Evolutionary conservation across 1,140 invertebrate species (phyloP), one percentile per base, ranked within the genome.

Genomic region (Apis mellifera): DNA sequence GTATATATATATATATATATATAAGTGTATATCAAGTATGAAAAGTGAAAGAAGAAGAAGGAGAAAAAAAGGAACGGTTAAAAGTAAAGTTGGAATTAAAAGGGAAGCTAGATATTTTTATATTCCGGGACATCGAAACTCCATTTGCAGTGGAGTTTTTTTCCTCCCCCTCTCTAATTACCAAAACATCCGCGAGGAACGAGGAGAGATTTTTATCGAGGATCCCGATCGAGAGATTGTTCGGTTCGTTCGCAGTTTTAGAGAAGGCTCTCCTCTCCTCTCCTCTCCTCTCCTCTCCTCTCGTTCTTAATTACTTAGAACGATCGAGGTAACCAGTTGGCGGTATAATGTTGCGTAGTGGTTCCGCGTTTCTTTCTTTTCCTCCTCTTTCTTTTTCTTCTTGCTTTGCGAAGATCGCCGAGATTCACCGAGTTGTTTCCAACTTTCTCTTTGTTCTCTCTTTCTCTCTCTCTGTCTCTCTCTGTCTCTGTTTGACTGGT

Each of bases 251-350:
- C 19, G 65, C 65, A 48, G 65, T 42, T 32, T 66, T 42, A n/a
- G 32, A 48, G 42, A 13, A 62, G 59, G 5, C 32, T 42, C 32
- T 59, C 5, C 50, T 57, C 75, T 76, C 17, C 50, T 57, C 75
- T 76, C 17, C 50, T 57, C 75, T 76, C 17, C 32, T 42, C 32
- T 59, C 5, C 32, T 42, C 32, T 59, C 5, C 50, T 57, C 75
- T 76, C 17, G 1, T 65, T 54, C 59, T 65, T 65, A 66, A 76
- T 76, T 65, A 42, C 74, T 42, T 62, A 76, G 60, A 59, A 74
- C 21, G 72, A 11, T 26, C 50, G 17, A 54, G 60, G 55, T n/a
- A 62, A 21, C 57, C 57, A 59, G 21, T 50, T 19, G 32, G 19
- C 21, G 23, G 52, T 71, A 71, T 74, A 74, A 74, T 62, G 32